Evolutionary conservation across 1,140 invertebrate genomes (phyloP), one percentile per base, ranked within the genome.

Genomic region (Wiebesia pumilae): DNA sequence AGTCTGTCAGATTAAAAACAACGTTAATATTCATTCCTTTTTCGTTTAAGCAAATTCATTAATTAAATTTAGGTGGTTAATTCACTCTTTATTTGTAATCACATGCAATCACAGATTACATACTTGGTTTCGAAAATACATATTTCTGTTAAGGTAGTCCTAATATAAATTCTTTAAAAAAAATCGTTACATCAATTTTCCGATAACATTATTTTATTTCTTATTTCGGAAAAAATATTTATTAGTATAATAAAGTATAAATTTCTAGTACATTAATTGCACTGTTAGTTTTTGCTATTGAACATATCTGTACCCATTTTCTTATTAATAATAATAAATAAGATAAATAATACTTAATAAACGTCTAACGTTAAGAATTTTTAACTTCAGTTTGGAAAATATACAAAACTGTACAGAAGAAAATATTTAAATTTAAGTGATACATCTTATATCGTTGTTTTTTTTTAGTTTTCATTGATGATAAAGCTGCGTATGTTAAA

Each of bases 121-220:
- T 58, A 27, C 33, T 43, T 77, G 73, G 73, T 84, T 84, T 40
- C 0, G 43, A 75, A 84, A 77, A 84, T 62, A 21, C 54, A 78
- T 77, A 77, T 40, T 73, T 77, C n/a, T 62, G 19, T 77, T 75
- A 65, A 84, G 71, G 73, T 84, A 78, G 24, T 84, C 51, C 83
- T 77, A 78, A 84, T 78, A 65, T 62, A 65, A 81, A 81, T 35
- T 51, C 1, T 47, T 12, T 82, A 43, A 62, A 38, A 12, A 30
- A 40, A 62, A 67, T 81, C n/a, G 43, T 81, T 65, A 67, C 47
- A 81, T 38, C 16, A 47, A 47, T 30, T 62, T 62, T 62, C 75
- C 27, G 24, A 47, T 47, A 47, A 47, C 14, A 7, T 47, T 47
- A 47, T 47, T 47, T 47, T 7, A 47, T 47, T 54, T 54, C 10